Base-by-base conservation (phyloP, 92 coral and sea anemone genomes). In the Umimayanthus chanpuru region DNA sequence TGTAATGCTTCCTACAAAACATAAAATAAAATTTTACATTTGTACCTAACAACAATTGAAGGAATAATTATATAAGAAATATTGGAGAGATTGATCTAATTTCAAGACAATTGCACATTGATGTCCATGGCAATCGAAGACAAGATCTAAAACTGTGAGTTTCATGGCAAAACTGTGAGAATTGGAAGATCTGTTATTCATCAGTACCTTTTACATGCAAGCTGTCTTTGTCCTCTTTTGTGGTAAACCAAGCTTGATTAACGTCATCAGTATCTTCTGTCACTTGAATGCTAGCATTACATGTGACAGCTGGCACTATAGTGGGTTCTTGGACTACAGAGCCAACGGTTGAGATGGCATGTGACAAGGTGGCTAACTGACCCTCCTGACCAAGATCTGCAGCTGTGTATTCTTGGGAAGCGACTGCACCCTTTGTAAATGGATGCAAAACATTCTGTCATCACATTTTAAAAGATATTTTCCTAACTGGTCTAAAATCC, bases 171-270 rank as follows among this genome's bases (percentile, higher is more conserved):
- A 21, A 4, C 72, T 8, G 14, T 21, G 72, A 8, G 28, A 6
- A 29, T 66, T 21, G 4, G 25, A 21, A 66, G 53, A 10, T 47
- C 53, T 47, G 53, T 9, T 47, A 47, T 47, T 6, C 8, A 10
- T 11, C 10, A 41, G 30, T 39, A 93, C 99, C 99, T 96, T 96
- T 96, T 38, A 94, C 98, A 72, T 96, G 99, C 36, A 96, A 89
- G 74, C 77, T 92, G 77, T 96, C 98, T 73, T 96, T 96, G 80
- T 96, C 99, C 81, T 96, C 99, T 75, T 96, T 96, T n/a, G 99
- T 95, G 5, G 99, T 96, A 79, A 96, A 96, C 99, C 99, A 96
- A 0, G 99, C 99, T 73, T 96, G 99, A 79, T 96, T 96, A 68
- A 96, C 98, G 77, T 95, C 90, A 47, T 94, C 94, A 28, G 91